Evolutionary conservation across 2,888 invertebrate genomes (phyloP), one percentile per base, ranked within the genome.

Genomic region (Hypercompe scribonia): DNA sequence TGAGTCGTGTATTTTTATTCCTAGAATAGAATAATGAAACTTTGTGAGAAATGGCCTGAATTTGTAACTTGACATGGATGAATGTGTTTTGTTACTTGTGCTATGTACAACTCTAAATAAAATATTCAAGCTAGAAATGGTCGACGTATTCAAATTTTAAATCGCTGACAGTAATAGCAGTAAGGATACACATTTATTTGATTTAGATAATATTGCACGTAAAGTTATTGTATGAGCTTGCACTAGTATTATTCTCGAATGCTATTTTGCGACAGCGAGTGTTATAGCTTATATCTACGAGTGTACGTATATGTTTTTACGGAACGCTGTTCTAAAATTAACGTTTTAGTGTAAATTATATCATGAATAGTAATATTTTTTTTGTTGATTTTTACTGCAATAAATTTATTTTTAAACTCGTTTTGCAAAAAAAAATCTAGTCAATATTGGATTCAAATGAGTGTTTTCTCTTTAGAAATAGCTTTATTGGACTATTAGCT

Each of bases 1-100:
- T n/a, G 54, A 13, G 64, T 71, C 46, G 34, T 69, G 31, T 58
- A 70, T 71, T 74, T 79, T 74, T 80, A 75, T 73, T 82, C 69
- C 70, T 73, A 69, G 54, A 65, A 54, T 70, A 71, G 67, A 68
- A 72, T 67, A 64, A 46, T 65, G 28, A 64, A 66, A 75, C 64
- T 66, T 75, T 66, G 28, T 66, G 65, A 68, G 50, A 63, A 63
- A 66, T 66, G 42, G 64, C 54, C 68, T 39, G 54, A 72, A 65
- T 65, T 72, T 39, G 61, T 68, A 69, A 70, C 18, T 73, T 67
- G 66, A 74, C 78, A 75, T 75, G 66, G 71, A 75, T 68, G 71
- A 70, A 70, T 81, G 66, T 61, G 54, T 46, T n/a, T n/a, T 65
- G 79, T 75, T 50, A 70, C 58, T 73, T 67, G 28, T 28, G 64